Conservation (phyloP, 1,140 invertebrate genomes). For the Copidosoma floridanum region DNA sequence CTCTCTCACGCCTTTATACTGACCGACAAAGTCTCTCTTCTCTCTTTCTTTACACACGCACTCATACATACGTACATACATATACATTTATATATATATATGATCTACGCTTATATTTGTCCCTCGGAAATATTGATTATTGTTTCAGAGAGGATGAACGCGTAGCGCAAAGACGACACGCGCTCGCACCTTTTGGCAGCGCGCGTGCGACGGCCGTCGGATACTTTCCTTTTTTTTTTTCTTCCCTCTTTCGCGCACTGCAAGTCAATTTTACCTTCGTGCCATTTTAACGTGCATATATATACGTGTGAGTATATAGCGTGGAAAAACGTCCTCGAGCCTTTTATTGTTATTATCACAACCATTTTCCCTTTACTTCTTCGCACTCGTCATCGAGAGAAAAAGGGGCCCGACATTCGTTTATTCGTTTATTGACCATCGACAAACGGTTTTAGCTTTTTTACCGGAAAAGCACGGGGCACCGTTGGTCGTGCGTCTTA, state of each 20-base stretch:
- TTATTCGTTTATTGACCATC: neutral
- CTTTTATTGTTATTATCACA: conserved; percentile 9
- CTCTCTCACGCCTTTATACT: too few species aligned
- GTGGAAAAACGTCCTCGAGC: neutral
- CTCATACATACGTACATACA: too few species aligned
- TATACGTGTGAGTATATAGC: neutral
- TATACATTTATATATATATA: neutral
- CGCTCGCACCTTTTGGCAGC: conserved; percentile 4
- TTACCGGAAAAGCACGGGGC: too few species aligned
- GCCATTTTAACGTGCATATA: neutral
- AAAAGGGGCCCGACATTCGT: neutral
- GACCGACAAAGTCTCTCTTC: too few species aligned
- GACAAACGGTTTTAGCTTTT: conserved; percentile 17
- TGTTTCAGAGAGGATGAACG: too few species aligned
- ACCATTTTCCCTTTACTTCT: neutral
- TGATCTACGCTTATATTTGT: conserved; percentile 8
- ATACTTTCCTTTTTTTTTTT: neutral
- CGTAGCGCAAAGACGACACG: too few species aligned
- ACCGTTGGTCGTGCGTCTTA: too few species aligned
- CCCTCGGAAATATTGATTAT: conserved; percentile 37
- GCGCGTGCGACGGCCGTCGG: neutral
- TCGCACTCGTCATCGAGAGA: neutral
- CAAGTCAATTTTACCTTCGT: neutral
- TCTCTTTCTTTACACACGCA: too few species aligned
- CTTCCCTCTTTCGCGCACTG: neutral